A percentile compares a stretch with the other conserved stretches of the same genome.
phyloP scores from a whole-genome alignment of 2,113 vertebrate species.

The Lophotis ruficrista region DNA sequence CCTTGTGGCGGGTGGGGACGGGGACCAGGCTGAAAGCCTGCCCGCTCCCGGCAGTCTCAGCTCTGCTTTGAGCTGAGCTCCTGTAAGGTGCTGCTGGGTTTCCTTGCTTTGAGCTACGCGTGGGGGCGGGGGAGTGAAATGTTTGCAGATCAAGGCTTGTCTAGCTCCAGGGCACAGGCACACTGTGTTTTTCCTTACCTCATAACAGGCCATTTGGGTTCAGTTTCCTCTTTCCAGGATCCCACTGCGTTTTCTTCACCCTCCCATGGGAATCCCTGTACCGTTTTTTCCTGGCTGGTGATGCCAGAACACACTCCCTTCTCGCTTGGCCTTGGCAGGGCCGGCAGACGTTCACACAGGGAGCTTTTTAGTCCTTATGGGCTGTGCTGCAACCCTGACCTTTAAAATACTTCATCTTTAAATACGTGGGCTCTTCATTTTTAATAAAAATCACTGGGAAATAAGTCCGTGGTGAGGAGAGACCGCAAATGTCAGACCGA shows the following conservation, averaged over 20 bases:
- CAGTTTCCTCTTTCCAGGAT: neutral
- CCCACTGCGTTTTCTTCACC: neutral
- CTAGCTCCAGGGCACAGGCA: neutral
- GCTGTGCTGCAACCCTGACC: constrained; percentile 40
- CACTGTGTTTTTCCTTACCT: neutral
- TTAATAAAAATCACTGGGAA: constrained; percentile 50
- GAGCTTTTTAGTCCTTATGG: neutral
- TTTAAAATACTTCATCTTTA: constrained; percentile 56
- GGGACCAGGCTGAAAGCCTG: neutral
- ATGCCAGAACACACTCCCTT: neutral
- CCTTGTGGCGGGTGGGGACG: neutral
- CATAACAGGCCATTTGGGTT: neutral
- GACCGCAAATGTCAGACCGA: constrained; percentile 30
- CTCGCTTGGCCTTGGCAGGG: neutral
- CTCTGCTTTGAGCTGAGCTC: constrained; percentile 28
- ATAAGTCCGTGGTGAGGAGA: neutral
- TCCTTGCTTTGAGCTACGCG: neutral
- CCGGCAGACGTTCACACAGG: neutral
- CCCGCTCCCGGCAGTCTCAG: neutral
- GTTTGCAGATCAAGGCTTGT: neutral
- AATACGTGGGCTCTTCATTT: constrained; percentile 39
- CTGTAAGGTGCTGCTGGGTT: neutral
- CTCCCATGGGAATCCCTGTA: neutral
- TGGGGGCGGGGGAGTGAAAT: neutral
- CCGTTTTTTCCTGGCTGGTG: neutral